These are phyloP conservation scores for Ctenoplectra terminalis DNA, from an alignment of 1,140 invertebrate genomes.

Conservation along the genomic window DNA sequence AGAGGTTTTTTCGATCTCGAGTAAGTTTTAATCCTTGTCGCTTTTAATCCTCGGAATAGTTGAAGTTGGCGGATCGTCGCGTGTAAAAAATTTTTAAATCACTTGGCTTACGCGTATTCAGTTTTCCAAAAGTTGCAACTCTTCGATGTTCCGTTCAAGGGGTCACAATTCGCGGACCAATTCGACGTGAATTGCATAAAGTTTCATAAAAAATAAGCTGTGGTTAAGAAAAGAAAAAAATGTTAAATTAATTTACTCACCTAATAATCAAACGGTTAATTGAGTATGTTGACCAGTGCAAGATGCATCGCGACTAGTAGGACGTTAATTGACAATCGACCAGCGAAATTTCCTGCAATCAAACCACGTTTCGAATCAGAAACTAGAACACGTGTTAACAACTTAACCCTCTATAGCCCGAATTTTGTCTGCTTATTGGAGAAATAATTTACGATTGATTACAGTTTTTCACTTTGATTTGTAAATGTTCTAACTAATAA, in stretches of 20 bases:
- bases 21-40: background rate
- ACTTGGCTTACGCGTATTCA: background rate
- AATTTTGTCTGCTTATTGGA: no score
- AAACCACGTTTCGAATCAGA: background rate
- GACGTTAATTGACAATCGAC: slow-evolving; percentile 29
- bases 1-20: background rate
- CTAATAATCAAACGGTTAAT: slow-evolving; percentile 12
- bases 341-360: slow-evolving; percentile 40
- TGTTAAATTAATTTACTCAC: no score
- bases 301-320: slow-evolving; percentile 18
- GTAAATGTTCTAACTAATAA: no score
- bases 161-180: background rate
- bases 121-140: background rate
- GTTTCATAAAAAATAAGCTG: background rate
- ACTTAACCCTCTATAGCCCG: no score
- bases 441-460: no score
- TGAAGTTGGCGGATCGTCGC: background rate
- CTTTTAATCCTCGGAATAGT: background rate
- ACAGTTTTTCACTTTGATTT: no score
- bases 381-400: background rate
- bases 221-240: no score
- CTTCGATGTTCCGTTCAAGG: background rate
- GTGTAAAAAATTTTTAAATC: background rate
- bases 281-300: slow-evolving; percentile 22
- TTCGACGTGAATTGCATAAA: background rate